A percentile compares a stretch with the other conserved stretches of the same genome.
phyloP scores from a whole-genome alignment of 2,888 invertebrate genomes.

The Melikaiella ostensackeni region DNA sequence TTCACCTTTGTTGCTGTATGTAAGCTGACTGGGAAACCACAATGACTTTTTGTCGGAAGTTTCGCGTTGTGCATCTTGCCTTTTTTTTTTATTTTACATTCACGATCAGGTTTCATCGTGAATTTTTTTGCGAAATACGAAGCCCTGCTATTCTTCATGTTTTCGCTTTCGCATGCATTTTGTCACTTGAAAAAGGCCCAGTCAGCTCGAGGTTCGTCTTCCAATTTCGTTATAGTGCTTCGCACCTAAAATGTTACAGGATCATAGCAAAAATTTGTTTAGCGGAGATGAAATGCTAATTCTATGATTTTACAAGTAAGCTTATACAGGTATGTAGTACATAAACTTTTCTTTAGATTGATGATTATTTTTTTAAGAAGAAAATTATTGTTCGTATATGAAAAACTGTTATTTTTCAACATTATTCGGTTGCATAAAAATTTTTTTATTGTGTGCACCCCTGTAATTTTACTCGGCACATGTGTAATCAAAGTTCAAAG shows the following conservation, averaged over 20 bases:
- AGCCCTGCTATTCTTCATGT: neutral
- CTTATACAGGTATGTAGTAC: no score
- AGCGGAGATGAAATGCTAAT: neutral
- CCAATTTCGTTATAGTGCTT: neutral
- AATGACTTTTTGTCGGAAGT: slow-evolving; percentile 20
- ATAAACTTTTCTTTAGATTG: neutral
- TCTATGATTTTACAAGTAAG: no score
- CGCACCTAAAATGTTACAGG: neutral
- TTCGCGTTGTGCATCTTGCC: slow-evolving; percentile 3
- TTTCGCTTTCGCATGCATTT: slow-evolving; percentile 8
- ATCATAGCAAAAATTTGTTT: neutral
- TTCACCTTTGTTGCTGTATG: slow-evolving; percentile 1
- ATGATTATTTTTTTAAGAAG: neutral
- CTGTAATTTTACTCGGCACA: neutral
- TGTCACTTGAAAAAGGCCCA: neutral
- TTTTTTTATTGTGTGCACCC: neutral
- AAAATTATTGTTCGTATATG: no score
- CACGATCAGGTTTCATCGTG: slow-evolving; percentile 14
- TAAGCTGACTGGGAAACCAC: slow-evolving; percentile 4
- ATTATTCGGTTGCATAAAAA: neutral
- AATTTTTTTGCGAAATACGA: slow-evolving; percentile 19
- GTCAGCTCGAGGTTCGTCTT: slow-evolving; percentile 12
- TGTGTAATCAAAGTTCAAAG: slow-evolving; percentile 16
- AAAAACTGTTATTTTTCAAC: no score
- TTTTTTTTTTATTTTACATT: slow-evolving; percentile 23